Evolutionary conservation across 2,113 vertebrate species (phyloP).

Genomic region (Sorex araneus): DNA sequence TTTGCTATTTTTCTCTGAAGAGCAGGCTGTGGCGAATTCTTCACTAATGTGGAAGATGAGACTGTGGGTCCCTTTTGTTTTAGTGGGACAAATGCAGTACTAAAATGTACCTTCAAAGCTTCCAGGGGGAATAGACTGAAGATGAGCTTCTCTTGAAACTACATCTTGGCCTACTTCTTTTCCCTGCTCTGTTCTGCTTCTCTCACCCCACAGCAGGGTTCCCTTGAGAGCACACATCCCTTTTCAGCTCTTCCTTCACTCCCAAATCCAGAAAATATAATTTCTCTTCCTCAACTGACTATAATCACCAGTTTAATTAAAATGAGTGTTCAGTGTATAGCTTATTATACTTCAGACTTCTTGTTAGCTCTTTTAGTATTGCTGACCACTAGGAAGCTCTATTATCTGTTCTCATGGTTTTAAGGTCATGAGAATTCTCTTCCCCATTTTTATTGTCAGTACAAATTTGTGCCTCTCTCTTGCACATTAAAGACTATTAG

Average conservation of each 20-base stretch:
- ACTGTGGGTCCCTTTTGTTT: neutral
- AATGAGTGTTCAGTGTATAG: conserved; percentile 3
- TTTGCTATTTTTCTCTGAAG: neutral
- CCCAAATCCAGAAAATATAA: neutral
- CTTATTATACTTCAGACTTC: neutral
- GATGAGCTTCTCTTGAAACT: neutral
- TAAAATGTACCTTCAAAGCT: neutral
- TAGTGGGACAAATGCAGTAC: neutral
- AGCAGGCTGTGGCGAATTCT: neutral
- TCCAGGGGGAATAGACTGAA: neutral
- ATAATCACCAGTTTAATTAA: neutral
- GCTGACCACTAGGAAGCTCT: neutral
- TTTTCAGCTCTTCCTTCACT: neutral
- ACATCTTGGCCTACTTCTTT: neutral
- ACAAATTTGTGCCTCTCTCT: neutral
- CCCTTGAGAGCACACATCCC: neutral
- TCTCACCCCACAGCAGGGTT: neutral
- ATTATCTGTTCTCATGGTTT: neutral
- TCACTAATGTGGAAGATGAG: neutral
- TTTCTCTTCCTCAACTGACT: conserved; percentile 9
- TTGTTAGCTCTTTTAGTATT: neutral
- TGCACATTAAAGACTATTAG: neutral
- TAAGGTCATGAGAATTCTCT: neutral
- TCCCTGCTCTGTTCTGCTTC: neutral
- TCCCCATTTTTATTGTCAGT: neutral